phyloP scores from a whole-genome alignment of 2,888 invertebrate genomes.

The Sarcophaga carnaria region DNA sequence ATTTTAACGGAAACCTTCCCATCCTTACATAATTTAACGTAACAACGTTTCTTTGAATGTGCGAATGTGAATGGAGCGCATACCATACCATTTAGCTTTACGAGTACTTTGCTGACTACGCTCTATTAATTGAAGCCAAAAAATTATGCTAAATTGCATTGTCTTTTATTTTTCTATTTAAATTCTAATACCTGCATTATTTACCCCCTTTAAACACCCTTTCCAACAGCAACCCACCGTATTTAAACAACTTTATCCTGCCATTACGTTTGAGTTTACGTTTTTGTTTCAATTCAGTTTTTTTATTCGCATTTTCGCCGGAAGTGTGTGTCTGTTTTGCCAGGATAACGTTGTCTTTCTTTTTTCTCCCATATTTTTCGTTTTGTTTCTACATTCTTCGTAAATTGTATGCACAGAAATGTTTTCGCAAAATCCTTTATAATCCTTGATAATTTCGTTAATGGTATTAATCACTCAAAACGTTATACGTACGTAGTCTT shows the following conservation, averaged over 20 bases:
- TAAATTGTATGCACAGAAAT: conserved; percentile 73
- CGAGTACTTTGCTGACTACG: conserved; percentile 51
- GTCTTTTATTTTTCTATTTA: conserved; percentile 72
- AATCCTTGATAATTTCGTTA: conserved; percentile 81
- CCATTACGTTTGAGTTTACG: not conserved
- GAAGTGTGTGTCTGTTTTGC: conserved; percentile 72
- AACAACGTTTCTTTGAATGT: not conserved
- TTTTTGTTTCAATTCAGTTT: conserved; percentile 4
- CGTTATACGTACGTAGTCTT: conserved; percentile 6
- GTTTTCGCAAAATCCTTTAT: conserved; percentile 77
- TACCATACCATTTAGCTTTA: not conserved
- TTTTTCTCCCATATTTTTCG: conserved; percentile 23
- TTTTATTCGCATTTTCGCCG: conserved; percentile 14
- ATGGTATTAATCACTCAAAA: conserved; percentile 80
- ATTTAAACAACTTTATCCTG: not conserved
- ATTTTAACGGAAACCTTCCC: conserved; percentile 16
- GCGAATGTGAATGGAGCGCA: not conserved
- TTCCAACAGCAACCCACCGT: not conserved
- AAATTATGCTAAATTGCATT: conserved; percentile 80
- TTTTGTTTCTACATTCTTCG: conserved; percentile 45
- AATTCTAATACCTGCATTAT: conserved; percentile 30
- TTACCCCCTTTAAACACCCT: conserved; percentile 4
- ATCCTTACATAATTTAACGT: not conserved
- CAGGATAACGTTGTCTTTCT: conserved; percentile 69
- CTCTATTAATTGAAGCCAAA: conserved; percentile 80